Conservation (phyloP, 1,140 invertebrate genomes). For the Venustaconcha ellipsiformis region DNA sequence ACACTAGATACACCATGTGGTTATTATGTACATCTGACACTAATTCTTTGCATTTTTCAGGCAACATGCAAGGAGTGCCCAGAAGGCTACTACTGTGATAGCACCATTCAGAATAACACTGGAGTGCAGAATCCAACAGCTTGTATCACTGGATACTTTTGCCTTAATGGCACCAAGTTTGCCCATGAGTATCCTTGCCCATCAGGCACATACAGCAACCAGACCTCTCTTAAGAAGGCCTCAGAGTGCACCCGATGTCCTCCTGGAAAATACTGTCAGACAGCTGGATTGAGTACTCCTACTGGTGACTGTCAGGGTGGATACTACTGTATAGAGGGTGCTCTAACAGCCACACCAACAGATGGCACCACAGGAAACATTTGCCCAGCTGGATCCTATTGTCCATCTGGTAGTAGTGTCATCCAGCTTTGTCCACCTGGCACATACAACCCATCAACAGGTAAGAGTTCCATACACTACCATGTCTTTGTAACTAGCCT, state of each 20-base stretch:
- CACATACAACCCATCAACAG: conserved; percentile 47
- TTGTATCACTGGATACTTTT: conserved; percentile 59
- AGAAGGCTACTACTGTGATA: conserved; percentile 62
- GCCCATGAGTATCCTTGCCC: conserved; percentile 55
- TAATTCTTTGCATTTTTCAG: conserved; percentile 33
- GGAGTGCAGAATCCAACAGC: conserved; percentile 60
- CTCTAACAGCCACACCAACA: conserved; percentile 37
- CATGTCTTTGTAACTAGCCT: background rate
- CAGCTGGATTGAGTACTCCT: conserved; percentile 39
- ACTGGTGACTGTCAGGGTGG: conserved; percentile 45
- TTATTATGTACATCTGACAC: too few species aligned
- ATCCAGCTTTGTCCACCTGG: conserved; percentile 47
- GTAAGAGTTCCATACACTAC: conserved; percentile 8
- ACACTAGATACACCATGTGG: too few species aligned
- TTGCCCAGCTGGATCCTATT: conserved; percentile 52
- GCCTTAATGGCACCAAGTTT: conserved; percentile 54
- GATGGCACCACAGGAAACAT: conserved; percentile 52
- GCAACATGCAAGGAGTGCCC: conserved; percentile 55
- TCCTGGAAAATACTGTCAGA: conserved; percentile 46
- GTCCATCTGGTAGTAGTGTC: conserved; percentile 43
- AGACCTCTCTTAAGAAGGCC: conserved; percentile 34
- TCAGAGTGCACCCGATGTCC: conserved; percentile 53
- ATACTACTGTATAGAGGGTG: conserved; percentile 46
- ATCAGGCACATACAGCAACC: conserved; percentile 53
- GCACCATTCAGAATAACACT: conserved; percentile 58